Base-by-base conservation (phyloP, 2,113 vertebrate species). In the Petaurus breviceps region DNA sequence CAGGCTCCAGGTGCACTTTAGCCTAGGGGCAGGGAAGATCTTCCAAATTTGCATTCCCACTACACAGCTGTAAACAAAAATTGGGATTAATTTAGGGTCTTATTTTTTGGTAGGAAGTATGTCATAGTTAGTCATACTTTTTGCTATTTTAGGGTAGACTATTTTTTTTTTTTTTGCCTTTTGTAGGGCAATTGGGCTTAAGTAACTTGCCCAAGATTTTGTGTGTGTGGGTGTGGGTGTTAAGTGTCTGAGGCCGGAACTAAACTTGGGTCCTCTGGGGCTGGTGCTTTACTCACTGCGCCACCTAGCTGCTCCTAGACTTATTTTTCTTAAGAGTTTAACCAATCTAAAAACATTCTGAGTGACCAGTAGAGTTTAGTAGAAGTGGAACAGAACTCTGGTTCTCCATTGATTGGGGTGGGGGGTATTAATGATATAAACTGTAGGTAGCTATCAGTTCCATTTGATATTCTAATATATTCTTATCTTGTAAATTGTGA, bases 341-440 rank as follows among this genome's bases (percentile, higher is more conserved):
- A 53, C 51, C 77, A 3, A 89, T 92, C 24, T 53, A 22, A 96
- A 95, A 95, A 51, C 24, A 57, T 92, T 95, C 1, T 95, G 50
- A 95, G 50, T 54, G 49, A 24, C 26, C 57, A 28, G 23, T 94
- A 31, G 47, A 92, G 19, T 92, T 90, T 90, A n/a, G 92, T 25
- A 16, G 14, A 68, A 68, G 28, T 84, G n/a, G n/a, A 84, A 93
- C 23, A 91, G 28, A 31, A 43, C 7, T 92, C 37, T 1, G 46
- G 24, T 0, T 61, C n/a, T 92, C 89, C 53, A 93, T 28, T 49
- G 23, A 92, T 89, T 93, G 92, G 94, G 31, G 92, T 25, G 37
- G 8, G 25, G 26, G 55, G 25, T 55, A 23, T 24, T 61, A 31
- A 37, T 68, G 61, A 61, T 31, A 61, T 12, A 61, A 68, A 68